phyloP scores from a whole-genome alignment of 37 sponge, comb jelly and placozoan genomes.

The Beroe ovata region DNA sequence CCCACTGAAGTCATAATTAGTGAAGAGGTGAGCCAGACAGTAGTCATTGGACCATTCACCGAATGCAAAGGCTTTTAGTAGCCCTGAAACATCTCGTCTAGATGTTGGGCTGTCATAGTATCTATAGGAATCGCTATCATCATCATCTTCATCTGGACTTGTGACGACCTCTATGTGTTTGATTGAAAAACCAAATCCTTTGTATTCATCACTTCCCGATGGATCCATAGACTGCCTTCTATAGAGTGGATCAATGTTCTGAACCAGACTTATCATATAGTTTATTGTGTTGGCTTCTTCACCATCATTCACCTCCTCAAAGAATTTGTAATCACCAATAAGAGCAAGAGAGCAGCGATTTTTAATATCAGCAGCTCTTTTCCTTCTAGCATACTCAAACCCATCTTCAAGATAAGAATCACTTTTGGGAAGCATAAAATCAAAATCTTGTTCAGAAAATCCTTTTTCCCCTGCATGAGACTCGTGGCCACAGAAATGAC shows the following conservation, averaged over 20 bases:
- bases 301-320: not conserved
- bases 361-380: not conserved
- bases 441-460: conserved; percentile 20
- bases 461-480: conserved; percentile 5
- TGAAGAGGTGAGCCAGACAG: conserved; percentile 81
- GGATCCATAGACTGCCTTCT: conserved; percentile 19
- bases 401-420: not conserved
- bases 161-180: conserved; percentile 35
- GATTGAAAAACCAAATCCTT: conserved; percentile 6
- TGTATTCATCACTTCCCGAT: not conserved
- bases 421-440: conserved; percentile 17
- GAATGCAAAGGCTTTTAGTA: conserved; percentile 65
- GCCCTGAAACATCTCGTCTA: conserved; percentile 46
- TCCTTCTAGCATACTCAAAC: conserved; percentile 2
- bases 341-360: conserved; percentile 71
- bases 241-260: conserved; percentile 16
- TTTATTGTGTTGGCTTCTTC: conserved; percentile 53
- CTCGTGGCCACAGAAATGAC: conserved; percentile 31
- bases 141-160: not conserved
- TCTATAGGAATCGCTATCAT: not conserved
- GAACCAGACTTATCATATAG: conserved; percentile 53
- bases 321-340: conserved; percentile 75
- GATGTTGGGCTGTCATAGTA: not conserved
- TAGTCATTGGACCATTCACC: conserved; percentile 67
- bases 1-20: conserved; percentile 67